Conservation (phyloP, 2,797 vertebrate species). For the Sebastes reedi region DNA sequence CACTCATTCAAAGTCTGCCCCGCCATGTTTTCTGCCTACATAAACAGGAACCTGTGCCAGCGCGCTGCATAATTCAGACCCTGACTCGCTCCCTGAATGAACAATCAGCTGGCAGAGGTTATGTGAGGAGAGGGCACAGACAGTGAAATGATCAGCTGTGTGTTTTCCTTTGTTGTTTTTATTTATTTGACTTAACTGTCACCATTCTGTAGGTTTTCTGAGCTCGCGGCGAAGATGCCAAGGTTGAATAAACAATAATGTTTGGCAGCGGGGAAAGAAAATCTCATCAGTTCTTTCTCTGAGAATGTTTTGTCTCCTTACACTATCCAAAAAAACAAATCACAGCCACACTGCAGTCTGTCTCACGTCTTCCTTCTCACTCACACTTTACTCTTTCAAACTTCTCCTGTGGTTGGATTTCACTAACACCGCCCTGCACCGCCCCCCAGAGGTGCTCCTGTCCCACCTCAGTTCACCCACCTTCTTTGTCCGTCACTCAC, state of each 20-base stretch:
- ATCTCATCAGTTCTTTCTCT: constrained; percentile 15
- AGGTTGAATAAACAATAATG: neutral
- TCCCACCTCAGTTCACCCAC: constrained; percentile 33
- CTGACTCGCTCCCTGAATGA: constrained; percentile 42
- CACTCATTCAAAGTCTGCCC: constrained; percentile 17
- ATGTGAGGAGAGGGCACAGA: constrained; percentile 14
- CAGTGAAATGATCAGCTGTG: neutral
- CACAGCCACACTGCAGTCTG: constrained; percentile 35
- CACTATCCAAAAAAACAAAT: neutral
- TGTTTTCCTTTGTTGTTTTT: constrained; percentile 1
- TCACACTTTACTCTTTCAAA: constrained; percentile 25
- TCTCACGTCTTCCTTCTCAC: constrained; percentile 25
- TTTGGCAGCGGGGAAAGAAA: neutral
- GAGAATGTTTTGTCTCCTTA: constrained; percentile 20
- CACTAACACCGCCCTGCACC: constrained; percentile 22
- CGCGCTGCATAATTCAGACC: constrained; percentile 56
- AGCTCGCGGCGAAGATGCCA: neutral
- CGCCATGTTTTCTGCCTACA: constrained; percentile 48
- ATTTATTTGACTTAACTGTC: neutral
- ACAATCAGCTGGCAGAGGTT: constrained; percentile 40
- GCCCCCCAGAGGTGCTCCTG: constrained; percentile 20
- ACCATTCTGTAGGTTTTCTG: neutral
- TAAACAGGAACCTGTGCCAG: constrained; percentile 47
- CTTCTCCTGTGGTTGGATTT: constrained; percentile 28
- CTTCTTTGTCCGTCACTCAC: constrained; percentile 62